Evolutionary conservation across 1,140 invertebrate genomes (phyloP), one percentile per base, ranked within the genome.

Genomic region (Odontomachus brunneus): DNA sequence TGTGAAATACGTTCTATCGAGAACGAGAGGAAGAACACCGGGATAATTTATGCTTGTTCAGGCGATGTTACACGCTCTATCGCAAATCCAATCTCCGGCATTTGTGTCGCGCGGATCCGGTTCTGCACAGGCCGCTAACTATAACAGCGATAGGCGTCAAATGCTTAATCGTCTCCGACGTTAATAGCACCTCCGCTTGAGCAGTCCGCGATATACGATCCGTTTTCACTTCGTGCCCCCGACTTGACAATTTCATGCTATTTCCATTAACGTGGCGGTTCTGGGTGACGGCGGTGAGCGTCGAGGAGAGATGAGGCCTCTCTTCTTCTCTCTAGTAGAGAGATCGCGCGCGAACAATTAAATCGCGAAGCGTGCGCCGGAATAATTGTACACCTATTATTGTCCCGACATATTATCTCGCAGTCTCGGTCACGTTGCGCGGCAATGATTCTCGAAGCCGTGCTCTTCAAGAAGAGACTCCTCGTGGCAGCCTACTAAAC

Each of bases 331-430:
- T 66, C 29, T 11, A n/a, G 49, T 24, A 38, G 67, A 82, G 78
- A 60, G 57, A 82, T 81, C 44, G 66, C 29, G 66, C 29, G 22
- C 26, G 24, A 53, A 82, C 67, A 82, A 82, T 82, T 82, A 82
- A 82, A 82, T 82, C 67, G 57, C 49, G 49, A 15, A 82, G 24
- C 33, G 29, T 5, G 11, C 51, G 53, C 76, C 55, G 59, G 53
- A 62, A 60, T 73, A 73, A 82, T 82, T 81, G 33, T 57, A 38
- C 22, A 5, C 29, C 2, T 33, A 33, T 33, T 3, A 33, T 33
- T 33, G 5, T 33, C 29, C 29, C 29, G 29, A 33, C 29, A 33
- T 5, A 33, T 33, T 33, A 5, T 33, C 29, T 33, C n/a, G 3
- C n/a, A n/a, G 22, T 65, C 73, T 49, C 59, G 26, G 26, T 14